Conservation (phyloP, 2,888 invertebrate genomes). For the Plebejus anna region DNA sequence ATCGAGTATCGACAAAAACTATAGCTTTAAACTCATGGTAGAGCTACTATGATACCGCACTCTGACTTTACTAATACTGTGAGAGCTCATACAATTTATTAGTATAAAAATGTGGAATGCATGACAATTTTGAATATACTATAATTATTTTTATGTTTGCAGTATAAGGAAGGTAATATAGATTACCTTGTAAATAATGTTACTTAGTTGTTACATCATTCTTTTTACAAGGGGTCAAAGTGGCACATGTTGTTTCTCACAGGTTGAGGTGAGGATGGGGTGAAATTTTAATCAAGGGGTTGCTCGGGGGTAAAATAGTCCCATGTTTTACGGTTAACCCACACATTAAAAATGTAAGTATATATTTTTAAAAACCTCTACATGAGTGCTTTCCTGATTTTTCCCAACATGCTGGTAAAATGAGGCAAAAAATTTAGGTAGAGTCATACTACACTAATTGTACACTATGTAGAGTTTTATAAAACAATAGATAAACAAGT, state of each 20-base stretch:
- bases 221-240: background rate
- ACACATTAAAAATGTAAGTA: background rate
- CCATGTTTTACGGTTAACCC: background rate
- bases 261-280: conserved; percentile 7
- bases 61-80: no score
- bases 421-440: no score
- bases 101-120: no score
- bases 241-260: conserved; percentile 1
- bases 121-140: background rate
- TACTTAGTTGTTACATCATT: background rate
- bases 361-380: background rate
- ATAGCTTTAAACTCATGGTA: no score
- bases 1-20: no score
- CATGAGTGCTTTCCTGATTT: background rate
- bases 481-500: no score
- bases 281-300: background rate
- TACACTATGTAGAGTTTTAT: no score
- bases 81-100: no score
- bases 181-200: background rate
- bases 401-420: no score
- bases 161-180: no score
- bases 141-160: background rate
- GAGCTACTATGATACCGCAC: no score
- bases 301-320: background rate
- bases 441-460: no score